Conservation (phyloP, 2,888 invertebrate species). For the Petrophora chlorosata region DNA sequence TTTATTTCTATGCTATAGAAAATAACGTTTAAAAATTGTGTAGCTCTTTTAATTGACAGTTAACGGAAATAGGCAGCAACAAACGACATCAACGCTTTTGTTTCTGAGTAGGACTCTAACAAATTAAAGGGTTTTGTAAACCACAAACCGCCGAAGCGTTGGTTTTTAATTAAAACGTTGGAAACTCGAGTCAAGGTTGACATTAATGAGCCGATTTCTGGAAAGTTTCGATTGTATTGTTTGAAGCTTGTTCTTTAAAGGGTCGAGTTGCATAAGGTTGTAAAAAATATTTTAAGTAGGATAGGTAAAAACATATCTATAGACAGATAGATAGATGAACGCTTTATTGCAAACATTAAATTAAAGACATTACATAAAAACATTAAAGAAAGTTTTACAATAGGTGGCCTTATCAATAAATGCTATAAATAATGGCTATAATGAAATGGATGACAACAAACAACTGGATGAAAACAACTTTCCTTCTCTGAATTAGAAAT, state of each 20-base stretch:
- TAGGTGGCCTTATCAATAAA: too few relatives aligned
- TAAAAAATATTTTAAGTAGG: too few relatives aligned
- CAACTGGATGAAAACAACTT: too few relatives aligned
- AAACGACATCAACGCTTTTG: neutral
- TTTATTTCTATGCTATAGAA: neutral
- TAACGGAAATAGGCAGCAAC: neutral
- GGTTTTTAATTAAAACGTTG: conserved; percentile 78
- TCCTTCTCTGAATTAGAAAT: too few relatives aligned
- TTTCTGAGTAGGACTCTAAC: conserved; percentile 31
- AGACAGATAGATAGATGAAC: neutral
- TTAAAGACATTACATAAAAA: too few relatives aligned
- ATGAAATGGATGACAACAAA: too few relatives aligned
- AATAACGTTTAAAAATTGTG: too few relatives aligned
- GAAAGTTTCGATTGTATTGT: conserved; percentile 56
- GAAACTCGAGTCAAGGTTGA: conserved; percentile 68
- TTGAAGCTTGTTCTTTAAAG: conserved; percentile 28
- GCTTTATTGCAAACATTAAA: too few relatives aligned
- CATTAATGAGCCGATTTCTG: conserved; percentile 73
- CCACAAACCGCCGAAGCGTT: conserved; percentile 68
- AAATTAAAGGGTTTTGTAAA: conserved; percentile 74
- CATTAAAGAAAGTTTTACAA: too few relatives aligned
- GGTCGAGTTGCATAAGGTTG: conserved; percentile 7
- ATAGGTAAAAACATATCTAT: neutral
- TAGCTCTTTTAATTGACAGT: too few relatives aligned
- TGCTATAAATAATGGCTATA: too few relatives aligned